These are phyloP conservation scores for Turritopsis dohrnii DNA, from an alignment of 30 jellyfish, hydroid and myxozoan species.

Conservation along the genomic window DNA sequence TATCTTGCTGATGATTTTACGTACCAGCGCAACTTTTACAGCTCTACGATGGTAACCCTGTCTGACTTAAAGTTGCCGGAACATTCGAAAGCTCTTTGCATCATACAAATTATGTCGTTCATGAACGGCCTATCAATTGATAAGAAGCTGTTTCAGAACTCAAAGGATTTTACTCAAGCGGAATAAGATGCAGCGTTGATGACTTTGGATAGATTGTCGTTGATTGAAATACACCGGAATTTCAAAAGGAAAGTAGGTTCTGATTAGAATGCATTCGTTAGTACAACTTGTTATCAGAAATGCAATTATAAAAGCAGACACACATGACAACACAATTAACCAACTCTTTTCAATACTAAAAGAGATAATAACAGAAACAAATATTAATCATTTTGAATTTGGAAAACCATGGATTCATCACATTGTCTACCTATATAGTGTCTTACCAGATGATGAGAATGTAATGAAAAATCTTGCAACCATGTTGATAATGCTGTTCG, in stretches of 20 bases:
- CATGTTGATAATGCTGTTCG: background rate
- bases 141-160: background rate
- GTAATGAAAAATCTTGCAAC: background rate
- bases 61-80: slow-evolving; percentile 14
- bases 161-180: background rate
- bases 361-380: background rate
- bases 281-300: slow-evolving; percentile 1
- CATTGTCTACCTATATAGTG: background rate
- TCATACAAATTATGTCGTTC: background rate
- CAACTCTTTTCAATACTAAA: background rate
- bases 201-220: background rate
- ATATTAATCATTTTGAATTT: background rate
- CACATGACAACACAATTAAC: background rate
- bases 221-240: background rate
- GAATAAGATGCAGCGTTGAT: background rate
- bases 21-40: slow-evolving; percentile 32
- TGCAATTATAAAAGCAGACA: background rate
- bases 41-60: slow-evolving; percentile 40
- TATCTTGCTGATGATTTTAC: slow-evolving; percentile 10
- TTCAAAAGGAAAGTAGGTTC: background rate
- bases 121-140: slow-evolving; percentile 7
- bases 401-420: background rate
- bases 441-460: background rate
- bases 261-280: background rate
- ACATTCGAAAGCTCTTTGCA: background rate